Base-by-base conservation (phyloP, 2,113 vertebrate genomes). In the Atrichornis clamosus region DNA sequence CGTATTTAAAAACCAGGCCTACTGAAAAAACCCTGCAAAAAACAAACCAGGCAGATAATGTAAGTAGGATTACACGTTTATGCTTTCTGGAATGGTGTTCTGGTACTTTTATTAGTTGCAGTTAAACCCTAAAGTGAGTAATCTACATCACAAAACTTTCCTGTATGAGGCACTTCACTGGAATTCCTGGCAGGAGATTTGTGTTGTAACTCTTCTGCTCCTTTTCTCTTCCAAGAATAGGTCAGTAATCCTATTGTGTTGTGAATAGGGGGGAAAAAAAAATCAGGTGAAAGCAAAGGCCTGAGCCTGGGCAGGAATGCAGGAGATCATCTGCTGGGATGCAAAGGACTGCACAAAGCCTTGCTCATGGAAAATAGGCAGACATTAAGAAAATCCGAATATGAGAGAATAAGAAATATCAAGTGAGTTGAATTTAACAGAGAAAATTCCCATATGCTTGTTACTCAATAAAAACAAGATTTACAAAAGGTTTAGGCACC, bases 361-460 rank as follows among this genome's bases (percentile, higher is more conserved):
- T 60, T 28, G 13, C 26, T 78, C 20, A 28, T 72, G 30, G 41
- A 78, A 58, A 93, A 28, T 7, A 60, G 30, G 14, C 4, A 77
- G 56, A 81, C 58, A 81, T 33, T 4, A 46, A 33, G 55, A 39
- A 59, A 73, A 33, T 73, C 14, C 27, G 64, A 10, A 20, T 0
- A 0, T 10, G 3, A 70, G 4, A 10, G 10, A 62, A 49, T 32
- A 67, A 22, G 12, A 26, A 14, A 19, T 13, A 58, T 27, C 3
- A 39, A 60, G 27, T 28, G 35, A 15, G 24, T 44, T 42, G 16
- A 67, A 62, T 82, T 55, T 83, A 35, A 53, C 27, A 22, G 44
- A 65, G 33, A 52, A 77, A 56, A 46, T 15, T 44, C 35, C 15
- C 6, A 0, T 13, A 2, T 35, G 7, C 30, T 75, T 1, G 0